Percentiles rank a stretch among this genome's conserved stretches.
These are phyloP conservation scores for Horisme vitalbata DNA, from an alignment of 2,888 invertebrate species.

Conservation along the genomic window DNA sequence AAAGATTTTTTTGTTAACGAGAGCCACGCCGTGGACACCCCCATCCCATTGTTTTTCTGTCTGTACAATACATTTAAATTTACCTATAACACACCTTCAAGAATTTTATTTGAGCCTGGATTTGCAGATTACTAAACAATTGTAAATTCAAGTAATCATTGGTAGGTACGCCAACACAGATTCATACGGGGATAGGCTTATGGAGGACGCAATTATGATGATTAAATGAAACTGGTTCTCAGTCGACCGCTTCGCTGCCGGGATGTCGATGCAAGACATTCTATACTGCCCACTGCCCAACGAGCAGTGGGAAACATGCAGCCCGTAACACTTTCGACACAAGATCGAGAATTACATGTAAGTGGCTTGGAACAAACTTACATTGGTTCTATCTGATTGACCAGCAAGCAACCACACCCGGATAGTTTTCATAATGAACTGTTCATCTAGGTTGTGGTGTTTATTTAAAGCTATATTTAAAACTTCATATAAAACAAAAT, in stretches of 20 bases:
- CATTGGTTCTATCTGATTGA: conserved; percentile 34
- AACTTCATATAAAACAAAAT: no score
- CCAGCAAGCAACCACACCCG: conserved; percentile 30
- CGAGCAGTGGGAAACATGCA: conserved; percentile 18
- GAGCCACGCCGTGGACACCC: no score
- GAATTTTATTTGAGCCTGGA: no score
- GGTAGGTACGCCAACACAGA: conserved; percentile 34
- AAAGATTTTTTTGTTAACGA: no score
- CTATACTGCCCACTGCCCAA: conserved; percentile 29
- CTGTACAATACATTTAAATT: no score
- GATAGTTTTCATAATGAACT: conserved; percentile 28
- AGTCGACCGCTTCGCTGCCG: conserved; percentile 57
- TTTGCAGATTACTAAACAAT: conserved; percentile 9
- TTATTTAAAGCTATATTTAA: no score
- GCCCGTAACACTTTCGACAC: conserved; percentile 31
- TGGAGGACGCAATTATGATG: conserved; percentile 81
- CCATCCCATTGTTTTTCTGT: no score
- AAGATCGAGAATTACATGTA: conserved; percentile 33
- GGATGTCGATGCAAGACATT: conserved; percentile 57
- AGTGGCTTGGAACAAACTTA: conserved; percentile 24
- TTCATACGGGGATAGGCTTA: conserved; percentile 62
- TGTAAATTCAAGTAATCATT: conserved; percentile 40
- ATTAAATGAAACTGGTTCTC: conserved; percentile 79
- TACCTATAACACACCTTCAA: no score
- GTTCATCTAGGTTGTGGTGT: conserved; percentile 5